These are phyloP conservation scores for Akabosia matsudoensis DNA, from an alignment of 1,140 invertebrate genomes.

Conservation along the genomic window DNA sequence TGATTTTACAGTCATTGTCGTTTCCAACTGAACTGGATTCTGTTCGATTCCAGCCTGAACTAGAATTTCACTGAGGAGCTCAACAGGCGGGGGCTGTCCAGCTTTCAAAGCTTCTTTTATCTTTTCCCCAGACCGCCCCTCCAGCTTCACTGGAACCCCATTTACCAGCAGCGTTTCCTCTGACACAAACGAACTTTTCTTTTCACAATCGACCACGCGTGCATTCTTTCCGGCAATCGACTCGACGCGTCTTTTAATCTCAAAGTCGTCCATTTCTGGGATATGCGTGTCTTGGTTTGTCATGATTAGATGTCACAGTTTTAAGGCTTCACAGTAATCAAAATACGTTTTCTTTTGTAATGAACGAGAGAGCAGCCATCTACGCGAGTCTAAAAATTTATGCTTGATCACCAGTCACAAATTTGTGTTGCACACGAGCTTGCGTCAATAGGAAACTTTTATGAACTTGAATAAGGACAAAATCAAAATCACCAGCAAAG, in stretches of 20 bases:
- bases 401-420: too few species aligned
- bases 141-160: constrained; percentile 66
- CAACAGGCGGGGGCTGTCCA: constrained; percentile 64
- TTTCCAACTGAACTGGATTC: constrained; percentile 68
- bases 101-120: constrained; percentile 67
- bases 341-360: too few species aligned
- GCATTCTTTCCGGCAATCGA: constrained; percentile 69
- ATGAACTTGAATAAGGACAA: too few species aligned
- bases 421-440: too few species aligned
- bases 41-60: constrained; percentile 60
- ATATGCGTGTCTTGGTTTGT: neutral
- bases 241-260: constrained; percentile 73
- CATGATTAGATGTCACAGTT: neutral
- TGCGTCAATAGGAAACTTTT: too few species aligned
- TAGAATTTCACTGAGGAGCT: constrained; percentile 69
- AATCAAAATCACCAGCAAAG: neutral
- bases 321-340: too few species aligned
- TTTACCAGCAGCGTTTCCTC: constrained; percentile 72
- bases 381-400: too few species aligned
- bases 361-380: too few species aligned
- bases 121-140: constrained; percentile 65
- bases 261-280: constrained; percentile 63
- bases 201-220: constrained; percentile 71
- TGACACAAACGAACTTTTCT: constrained; percentile 67
- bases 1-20: constrained; percentile 68